Conservation (phyloP, 2,113 vertebrate genomes). For the Eclectus roratus region DNA sequence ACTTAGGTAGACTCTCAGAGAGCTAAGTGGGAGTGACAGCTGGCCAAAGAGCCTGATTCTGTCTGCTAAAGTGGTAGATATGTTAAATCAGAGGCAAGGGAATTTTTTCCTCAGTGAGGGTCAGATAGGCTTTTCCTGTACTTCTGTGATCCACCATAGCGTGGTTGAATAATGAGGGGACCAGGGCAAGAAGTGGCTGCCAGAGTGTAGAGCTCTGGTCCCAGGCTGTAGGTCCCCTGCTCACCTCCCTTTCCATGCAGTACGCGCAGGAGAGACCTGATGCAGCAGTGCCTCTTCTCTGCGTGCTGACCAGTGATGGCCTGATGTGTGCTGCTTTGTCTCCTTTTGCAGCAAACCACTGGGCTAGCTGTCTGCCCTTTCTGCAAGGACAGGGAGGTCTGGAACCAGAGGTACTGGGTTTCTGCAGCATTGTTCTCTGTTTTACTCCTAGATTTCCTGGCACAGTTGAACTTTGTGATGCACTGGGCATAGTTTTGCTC, state of each 20-base stretch:
- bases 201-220: neutral
- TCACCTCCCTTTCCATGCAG: rapidly evolving
- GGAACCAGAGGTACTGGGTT: neutral
- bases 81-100: neutral
- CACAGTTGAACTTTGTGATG: neutral
- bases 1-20: neutral
- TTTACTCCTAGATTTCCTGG: neutral
- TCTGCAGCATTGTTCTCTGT: neutral
- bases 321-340: neutral
- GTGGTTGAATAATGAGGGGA: neutral
- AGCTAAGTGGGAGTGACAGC: neutral
- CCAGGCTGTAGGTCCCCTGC: neutral
- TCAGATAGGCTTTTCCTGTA: neutral
- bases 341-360: neutral
- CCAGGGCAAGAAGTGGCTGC: neutral
- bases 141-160: neutral
- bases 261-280: neutral
- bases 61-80: neutral
- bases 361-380: neutral
- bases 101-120: neutral
- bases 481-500: neutral
- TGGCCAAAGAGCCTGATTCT: neutral
- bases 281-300: neutral
- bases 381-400: neutral
- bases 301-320: neutral